Base-by-base conservation (phyloP, 2,113 vertebrate species). In the Engystomops pustulosus region DNA sequence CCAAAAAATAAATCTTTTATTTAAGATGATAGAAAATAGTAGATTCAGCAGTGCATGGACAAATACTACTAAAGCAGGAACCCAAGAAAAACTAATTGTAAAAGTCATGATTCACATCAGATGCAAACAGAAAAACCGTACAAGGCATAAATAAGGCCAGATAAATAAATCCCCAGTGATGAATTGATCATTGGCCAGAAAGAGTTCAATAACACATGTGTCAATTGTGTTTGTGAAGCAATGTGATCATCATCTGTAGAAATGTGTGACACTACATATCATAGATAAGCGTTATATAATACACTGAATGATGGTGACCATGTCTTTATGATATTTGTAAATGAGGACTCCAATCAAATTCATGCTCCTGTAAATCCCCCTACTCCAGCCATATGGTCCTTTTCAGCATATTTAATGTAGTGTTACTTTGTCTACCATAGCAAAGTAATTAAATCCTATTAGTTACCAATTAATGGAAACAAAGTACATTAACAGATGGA, bases 381-480 rank as follows among this genome's bases (percentile, higher is more conserved):
- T 27, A 75, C 25, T 83, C 55, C 7, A 67, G 71, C 71, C 71
- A 83, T 83, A 83, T 83, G 81, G 6, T 83, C 6, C 14, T 83
- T 74, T 47, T 71, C 55, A 75, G 55, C 27, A 62, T 60, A 58
- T 45, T 58, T 32, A 72, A 82, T 70, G 34, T 58, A 32, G 58
- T 83, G 71, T 76, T 44, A 55, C 55, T 65, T 55, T 67, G 81
- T 83, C 71, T 83, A 75, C 58, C 81, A 83, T 49, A 32, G 30
- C 71, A 83, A 53, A 83, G 81, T 83, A 76, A 76, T 83, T 83
- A 83, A 83, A 83, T 76, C 41, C 58, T 83, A 76, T 76, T 76
- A 83, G 58, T 47, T 38, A 76, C 41, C 58, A 76, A 76, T 83
- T 83, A 76, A 76, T 83, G 71, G 71, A 67, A 76, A 83, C 71